Base-by-base conservation (phyloP, 2,113 vertebrate genomes). In the Chaetops frenatus region DNA sequence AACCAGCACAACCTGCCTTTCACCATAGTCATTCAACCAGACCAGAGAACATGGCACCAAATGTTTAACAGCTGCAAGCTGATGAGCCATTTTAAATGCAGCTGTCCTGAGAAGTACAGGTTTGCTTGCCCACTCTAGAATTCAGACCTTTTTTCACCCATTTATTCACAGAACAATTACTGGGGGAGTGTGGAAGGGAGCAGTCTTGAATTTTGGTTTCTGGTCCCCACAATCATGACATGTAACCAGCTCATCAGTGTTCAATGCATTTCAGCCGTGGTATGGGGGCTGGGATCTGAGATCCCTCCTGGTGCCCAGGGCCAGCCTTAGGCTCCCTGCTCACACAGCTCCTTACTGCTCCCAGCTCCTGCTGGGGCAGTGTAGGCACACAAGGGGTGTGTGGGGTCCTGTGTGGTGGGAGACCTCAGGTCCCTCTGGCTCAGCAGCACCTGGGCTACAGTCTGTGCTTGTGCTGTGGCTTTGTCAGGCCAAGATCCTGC, bases 341-440 rank as follows among this genome's bases (percentile, higher is more conserved):
- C 36, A 40, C 45, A 27, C 0, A 0, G 2, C 15, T 33, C 7
- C 42, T 36, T 1, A 0, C 22, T 24, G 11, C 10, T 82, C 7
- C 42, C 0, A 1, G 22, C 20, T 92, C 15, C 62, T 62, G 18
- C 35, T 5, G 3, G 70, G 47, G 7, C 51, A 66, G 2, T 23
- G 40, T 10, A 1, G 3, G 6, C 1, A 0, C 54, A 31, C 51
- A 60, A 16, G 7, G 29, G 27, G 10, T 33, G 31, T 5, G 10
- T 0, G 4, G 21, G 44, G 14, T 56, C 9, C 53, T 31, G 29
- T 29, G 31, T 12, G 6, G 53, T 2, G 57, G 48, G 29, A 77
- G 67, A 58, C 5, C 72, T 70, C 22, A 15, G 2, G 13, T 87
- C 10, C 29, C 19, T 27, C 40, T 8, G 44, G 22, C 25, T 36